Evolutionary conservation across 2,797 vertebrate species (phyloP).

Genomic region (Antennarius maculatus): DNA sequence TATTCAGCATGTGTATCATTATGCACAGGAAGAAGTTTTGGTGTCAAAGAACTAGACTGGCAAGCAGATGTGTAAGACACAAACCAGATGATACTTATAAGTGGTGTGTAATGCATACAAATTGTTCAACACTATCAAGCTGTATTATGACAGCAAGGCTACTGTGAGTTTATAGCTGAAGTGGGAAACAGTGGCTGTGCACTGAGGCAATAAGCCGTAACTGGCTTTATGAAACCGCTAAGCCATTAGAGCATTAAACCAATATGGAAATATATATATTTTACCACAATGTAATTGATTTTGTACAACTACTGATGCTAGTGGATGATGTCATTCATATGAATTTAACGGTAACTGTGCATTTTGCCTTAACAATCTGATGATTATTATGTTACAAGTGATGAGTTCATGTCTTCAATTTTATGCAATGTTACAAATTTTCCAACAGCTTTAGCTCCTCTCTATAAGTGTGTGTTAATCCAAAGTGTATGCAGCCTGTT

Average conservation of each 20-base stretch:
- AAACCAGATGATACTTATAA: conserved; percentile 3
- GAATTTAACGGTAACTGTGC: conserved; percentile 19
- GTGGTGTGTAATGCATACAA: not conserved
- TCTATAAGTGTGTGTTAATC: conserved; percentile 33
- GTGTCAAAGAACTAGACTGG: not conserved
- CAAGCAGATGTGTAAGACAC: not conserved
- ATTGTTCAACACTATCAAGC: not conserved
- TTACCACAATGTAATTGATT: conserved; percentile 52
- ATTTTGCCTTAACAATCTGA: conserved; percentile 15
- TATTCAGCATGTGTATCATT: not conserved
- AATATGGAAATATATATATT: conserved; percentile 47
- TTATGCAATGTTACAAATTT: conserved; percentile 46
- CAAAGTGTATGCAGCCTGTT: conserved; percentile 58
- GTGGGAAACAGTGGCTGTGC: conserved; percentile 25
- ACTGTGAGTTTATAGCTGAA: not conserved
- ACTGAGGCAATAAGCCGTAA: conserved; percentile 47
- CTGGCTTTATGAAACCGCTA: conserved; percentile 43
- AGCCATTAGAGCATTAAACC: conserved; percentile 28
- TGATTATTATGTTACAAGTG: conserved; percentile 38
- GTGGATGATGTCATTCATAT: conserved; percentile 21
- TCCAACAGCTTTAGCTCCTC: conserved; percentile 38
- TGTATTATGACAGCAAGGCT: conserved; percentile 8
- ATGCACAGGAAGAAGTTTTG: not conserved
- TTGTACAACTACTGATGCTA: conserved; percentile 22
- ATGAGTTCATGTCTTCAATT: conserved; percentile 43